Evolutionary conservation across 2,888 invertebrate genomes (phyloP), one percentile per base, ranked within the genome.

Genomic region (Pseudoips prasinana): DNA sequence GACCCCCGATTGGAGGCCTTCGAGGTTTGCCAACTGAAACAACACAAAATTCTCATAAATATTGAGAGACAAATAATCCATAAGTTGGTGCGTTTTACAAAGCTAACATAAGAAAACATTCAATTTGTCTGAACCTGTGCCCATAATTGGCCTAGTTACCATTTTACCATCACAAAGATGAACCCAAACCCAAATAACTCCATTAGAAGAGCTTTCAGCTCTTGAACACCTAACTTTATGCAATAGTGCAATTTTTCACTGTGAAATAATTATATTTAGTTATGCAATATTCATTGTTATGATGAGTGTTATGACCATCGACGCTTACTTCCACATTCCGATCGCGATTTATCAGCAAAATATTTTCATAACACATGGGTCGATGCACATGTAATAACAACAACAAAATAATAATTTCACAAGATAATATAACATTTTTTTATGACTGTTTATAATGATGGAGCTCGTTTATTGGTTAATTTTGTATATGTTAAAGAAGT

Each of bases 1-100:
- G 66, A 97, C 96, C 70, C 96, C 96, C 77, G 94, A 95, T 83
- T 95, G 95, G 78, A 95, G 90, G 68, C 95, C 95, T 90, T 96
- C 95, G 80, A 95, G 90, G 77, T 94, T 92, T 62, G 94, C 93
- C 90, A 95, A 92, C 95, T 96, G 91, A 92, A 92, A 55, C 4
- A 64, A 58, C 51, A 64, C 56, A 68, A 71, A 1, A 22, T 1
- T 18, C 8, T 23, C 25, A 39, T 56, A 8, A 55, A 31, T 22
- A 45, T 19, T 24, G 9, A 22, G 10, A 22, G 7, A 29, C 14
- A 22, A 28, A 5, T 1, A 5, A 8, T n/a, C 2, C 4, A 19
- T 14, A 5, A 4, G 17, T 11, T n/a, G n/a, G n/a, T n/a, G 0
- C 1, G 0, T 33, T 33, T 30, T 4, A n/a, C n/a, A n/a, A n/a